Evolutionary conservation across 2,888 invertebrate genomes (phyloP).

Genomic region (Lepidocyrtoides sp.): DNA sequence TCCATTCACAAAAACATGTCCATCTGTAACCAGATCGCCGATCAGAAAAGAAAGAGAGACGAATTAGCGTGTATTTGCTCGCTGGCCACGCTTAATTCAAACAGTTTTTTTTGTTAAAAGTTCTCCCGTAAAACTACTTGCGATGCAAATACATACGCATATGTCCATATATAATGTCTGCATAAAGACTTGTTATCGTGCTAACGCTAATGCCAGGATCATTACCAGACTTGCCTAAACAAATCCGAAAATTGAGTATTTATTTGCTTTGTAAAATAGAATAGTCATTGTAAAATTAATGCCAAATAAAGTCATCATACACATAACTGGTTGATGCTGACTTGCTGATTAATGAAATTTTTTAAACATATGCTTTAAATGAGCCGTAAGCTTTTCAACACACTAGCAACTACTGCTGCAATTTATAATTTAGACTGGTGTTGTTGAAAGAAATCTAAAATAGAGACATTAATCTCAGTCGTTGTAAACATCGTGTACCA

Average conservation of each 20-base stretch:
- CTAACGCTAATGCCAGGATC: too few species aligned
- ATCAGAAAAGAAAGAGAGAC: neutral
- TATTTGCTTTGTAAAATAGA: constrained; percentile 2
- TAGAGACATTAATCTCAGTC: constrained; percentile 76
- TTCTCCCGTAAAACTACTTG: too few species aligned
- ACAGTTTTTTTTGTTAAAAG: too few species aligned
- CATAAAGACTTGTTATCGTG: too few species aligned
- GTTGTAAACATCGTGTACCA: constrained; percentile 25
- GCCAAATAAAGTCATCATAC: constrained; percentile 34
- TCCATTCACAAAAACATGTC: constrained; percentile 41
- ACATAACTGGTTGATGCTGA: constrained; percentile 64
- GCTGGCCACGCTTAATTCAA: neutral
- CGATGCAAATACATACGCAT: neutral
- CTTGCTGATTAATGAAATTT: constrained; percentile 76
- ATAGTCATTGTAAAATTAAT: constrained; percentile 20
- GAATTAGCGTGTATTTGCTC: constrained; percentile 7
- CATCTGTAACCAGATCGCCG: constrained; percentile 46
- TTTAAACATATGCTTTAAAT: constrained; percentile 75
- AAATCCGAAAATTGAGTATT: constrained; percentile 44
- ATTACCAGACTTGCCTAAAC: neutral
- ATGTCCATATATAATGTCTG: too few species aligned
- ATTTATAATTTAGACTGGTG: constrained; percentile 20
- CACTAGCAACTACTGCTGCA: too few species aligned
- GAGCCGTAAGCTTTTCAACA: constrained; percentile 70
- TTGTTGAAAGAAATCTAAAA: constrained; percentile 23